A percentile compares a stretch with the other conserved stretches of the same genome.
These are phyloP conservation scores for Phylloscopus collybita DNA, from an alignment of 2,797 vertebrate species.

Conservation along the genomic window DNA sequence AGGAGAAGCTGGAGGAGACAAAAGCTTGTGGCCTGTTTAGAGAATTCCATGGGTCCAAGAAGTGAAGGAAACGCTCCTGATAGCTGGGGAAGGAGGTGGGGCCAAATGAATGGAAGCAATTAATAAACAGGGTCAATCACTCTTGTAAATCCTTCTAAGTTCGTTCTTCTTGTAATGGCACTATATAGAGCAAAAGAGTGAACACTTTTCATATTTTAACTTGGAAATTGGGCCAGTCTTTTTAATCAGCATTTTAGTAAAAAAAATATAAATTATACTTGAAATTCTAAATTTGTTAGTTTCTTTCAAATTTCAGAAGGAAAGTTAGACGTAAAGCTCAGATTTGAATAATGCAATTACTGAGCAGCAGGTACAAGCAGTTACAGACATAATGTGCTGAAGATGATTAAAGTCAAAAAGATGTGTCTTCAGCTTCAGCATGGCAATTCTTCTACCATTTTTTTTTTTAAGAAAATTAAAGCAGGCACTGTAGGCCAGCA, in stretches of 20 bases:
- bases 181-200: neutral
- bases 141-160: neutral
- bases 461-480: constrained; percentile 28
- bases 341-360: constrained; percentile 21
- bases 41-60: neutral
- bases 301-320: constrained; percentile 5
- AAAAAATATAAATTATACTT: neutral
- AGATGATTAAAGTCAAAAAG: constrained; percentile 1
- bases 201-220: neutral
- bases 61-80: neutral
- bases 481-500: neutral
- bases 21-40: neutral
- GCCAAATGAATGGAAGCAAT: neutral
- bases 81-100: neutral
- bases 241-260: neutral
- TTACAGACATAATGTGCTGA: neutral
- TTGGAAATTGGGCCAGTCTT: neutral
- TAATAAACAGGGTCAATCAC: neutral
- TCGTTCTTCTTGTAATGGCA: neutral
- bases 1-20: neutral
- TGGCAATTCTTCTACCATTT: neutral
- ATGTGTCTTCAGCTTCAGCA: neutral
- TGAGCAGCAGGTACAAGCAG: neutral
- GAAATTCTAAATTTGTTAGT: neutral
- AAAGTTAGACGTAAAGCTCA: neutral